Evolutionary conservation across 2,797 vertebrate species (phyloP).

Genomic region (Aphelocoma californica): DNA sequence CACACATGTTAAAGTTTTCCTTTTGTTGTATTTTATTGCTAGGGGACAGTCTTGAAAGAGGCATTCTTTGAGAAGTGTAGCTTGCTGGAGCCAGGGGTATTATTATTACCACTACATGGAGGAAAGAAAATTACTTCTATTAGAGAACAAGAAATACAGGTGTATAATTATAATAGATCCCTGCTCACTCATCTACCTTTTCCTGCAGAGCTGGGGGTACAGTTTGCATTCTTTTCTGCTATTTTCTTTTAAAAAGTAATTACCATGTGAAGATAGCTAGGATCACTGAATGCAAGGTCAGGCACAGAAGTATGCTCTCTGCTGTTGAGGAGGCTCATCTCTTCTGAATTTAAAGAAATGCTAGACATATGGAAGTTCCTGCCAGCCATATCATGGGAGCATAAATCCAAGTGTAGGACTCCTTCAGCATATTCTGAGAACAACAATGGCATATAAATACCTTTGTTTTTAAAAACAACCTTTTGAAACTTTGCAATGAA

Average conservation of each 20-base stretch:
- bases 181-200: not conserved
- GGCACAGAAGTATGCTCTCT: not conserved
- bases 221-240: conserved; percentile 15
- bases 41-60: conserved; percentile 36
- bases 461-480: not conserved
- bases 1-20: not conserved
- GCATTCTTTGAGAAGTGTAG: not conserved
- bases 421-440: not conserved
- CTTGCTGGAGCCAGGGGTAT: not conserved
- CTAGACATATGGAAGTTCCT: not conserved
- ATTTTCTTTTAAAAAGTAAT: conserved; percentile 5
- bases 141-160: conserved; percentile 45
- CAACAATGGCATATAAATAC: not conserved
- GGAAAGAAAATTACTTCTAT: conserved; percentile 47
- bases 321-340: not conserved
- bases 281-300: not conserved
- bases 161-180: conserved; percentile 37
- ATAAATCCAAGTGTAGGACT: not conserved
- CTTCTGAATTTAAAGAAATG: not conserved
- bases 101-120: conserved; percentile 33
- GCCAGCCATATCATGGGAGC: not conserved
- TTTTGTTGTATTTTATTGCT: conserved; percentile 31
- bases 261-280: not conserved
- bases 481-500: not conserved
- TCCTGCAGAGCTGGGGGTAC: not conserved